Percentiles rank a stretch among this genome's conserved stretches.
Evolutionary conservation across 2,888 invertebrate genomes (phyloP).

Genomic region (Pollenia griseotomentosa): DNA sequence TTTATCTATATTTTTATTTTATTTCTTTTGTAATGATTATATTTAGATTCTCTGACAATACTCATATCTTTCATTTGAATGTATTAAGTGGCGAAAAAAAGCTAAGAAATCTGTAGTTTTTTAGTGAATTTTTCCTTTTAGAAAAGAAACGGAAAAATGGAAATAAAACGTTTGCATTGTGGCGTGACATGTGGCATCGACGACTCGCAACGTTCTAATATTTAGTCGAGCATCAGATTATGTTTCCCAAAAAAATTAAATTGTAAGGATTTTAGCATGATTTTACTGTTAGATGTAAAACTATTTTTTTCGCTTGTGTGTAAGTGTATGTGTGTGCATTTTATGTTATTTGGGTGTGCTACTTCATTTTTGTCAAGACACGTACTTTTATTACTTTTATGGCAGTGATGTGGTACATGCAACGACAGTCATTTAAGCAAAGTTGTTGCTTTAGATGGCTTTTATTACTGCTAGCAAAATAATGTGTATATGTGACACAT

Average conservation of each 20-base stretch:
- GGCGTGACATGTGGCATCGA: slow-evolving; percentile 74
- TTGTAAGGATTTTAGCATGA: slow-evolving; percentile 56
- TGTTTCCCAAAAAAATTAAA: slow-evolving; percentile 40
- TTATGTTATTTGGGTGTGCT: slow-evolving; percentile 27
- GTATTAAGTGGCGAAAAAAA: slow-evolving; percentile 23
- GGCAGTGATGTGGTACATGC: slow-evolving; percentile 80
- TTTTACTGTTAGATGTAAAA: slow-evolving; percentile 39
- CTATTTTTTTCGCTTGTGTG: slow-evolving; percentile 40
- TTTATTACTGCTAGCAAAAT: slow-evolving; percentile 34
- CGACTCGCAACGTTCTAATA: slow-evolving; percentile 67
- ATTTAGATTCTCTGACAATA: slow-evolving; percentile 38
- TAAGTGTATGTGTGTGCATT: neutral
- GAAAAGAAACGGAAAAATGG: slow-evolving; percentile 1
- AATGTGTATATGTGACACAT: slow-evolving; percentile 16
- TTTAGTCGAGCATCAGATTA: slow-evolving; percentile 76
- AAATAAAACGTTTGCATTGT: slow-evolving; percentile 52
- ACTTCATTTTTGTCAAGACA: slow-evolving; percentile 62
- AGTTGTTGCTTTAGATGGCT: slow-evolving; percentile 39
- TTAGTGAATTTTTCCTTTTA: slow-evolving; percentile 8
- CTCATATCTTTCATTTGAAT: slow-evolving; percentile 3
- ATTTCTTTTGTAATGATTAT: slow-evolving; percentile 27
- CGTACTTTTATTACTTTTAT: slow-evolving; percentile 81
- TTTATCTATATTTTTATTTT: neutral
- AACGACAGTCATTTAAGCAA: slow-evolving; percentile 63
- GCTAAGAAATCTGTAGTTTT: slow-evolving; percentile 14